A percentile compares a stretch with the other conserved stretches of the same genome.
These are phyloP conservation scores for Simalia tracyae DNA, from an alignment of 2,797 vertebrate genomes.

Conservation along the genomic window DNA sequence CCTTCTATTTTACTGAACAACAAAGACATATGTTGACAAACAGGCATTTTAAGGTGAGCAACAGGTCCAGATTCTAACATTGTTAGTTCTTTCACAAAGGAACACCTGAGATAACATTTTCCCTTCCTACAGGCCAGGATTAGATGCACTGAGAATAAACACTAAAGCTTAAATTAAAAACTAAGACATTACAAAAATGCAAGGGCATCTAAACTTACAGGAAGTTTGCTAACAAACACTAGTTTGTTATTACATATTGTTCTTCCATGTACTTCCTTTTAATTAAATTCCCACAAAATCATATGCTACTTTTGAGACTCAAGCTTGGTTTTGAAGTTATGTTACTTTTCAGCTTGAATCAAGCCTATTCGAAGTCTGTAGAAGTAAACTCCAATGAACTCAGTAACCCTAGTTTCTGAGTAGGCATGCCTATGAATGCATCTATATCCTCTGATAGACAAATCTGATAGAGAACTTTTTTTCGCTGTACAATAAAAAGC, in stretches of 20 bases:
- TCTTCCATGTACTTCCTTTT: neutral
- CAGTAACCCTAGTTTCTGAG: neutral
- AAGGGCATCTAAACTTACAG: neutral
- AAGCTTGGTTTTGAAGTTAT: no score
- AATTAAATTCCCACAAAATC: neutral
- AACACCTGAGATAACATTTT: neutral
- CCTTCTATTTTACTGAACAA: slow-evolving; percentile 84
- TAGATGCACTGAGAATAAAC: neutral
- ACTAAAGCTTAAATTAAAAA: neutral
- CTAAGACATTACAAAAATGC: neutral
- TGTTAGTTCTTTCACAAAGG: neutral
- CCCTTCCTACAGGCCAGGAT: neutral
- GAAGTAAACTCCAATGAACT: no score
- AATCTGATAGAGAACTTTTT: no score
- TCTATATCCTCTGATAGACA: neutral
- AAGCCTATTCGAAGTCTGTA: no score
- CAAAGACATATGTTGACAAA: slow-evolving; percentile 6
- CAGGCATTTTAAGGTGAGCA: neutral
- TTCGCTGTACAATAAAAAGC: neutral
- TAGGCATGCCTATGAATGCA: neutral
- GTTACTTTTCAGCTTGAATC: no score
- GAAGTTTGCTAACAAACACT: neutral
- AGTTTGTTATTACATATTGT: neutral
- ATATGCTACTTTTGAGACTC: neutral
- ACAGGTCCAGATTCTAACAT: neutral